Evolutionary conservation across 2,888 invertebrate genomes (phyloP).

Genomic region (Plagodis dolabraria): DNA sequence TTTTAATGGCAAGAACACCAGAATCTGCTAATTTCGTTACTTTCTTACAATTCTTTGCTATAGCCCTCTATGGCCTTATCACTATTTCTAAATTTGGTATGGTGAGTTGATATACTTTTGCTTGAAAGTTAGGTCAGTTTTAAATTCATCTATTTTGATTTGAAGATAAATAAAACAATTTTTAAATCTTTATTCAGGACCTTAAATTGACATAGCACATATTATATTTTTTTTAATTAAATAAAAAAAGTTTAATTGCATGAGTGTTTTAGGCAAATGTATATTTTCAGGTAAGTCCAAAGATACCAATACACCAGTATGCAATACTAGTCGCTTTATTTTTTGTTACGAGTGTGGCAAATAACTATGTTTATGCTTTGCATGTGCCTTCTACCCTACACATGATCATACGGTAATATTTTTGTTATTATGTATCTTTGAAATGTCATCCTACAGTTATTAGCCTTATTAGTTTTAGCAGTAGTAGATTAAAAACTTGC

Average conservation of each 20-base stretch:
- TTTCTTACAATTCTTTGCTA: slow-evolving; percentile 73
- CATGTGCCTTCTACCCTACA: slow-evolving; percentile 80
- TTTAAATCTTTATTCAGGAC: no score
- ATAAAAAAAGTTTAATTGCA: no score
- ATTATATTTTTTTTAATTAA: neutral
- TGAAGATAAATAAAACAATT: no score
- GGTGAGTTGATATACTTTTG: slow-evolving; percentile 54
- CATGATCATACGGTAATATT: slow-evolving; percentile 77
- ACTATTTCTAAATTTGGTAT: slow-evolving; percentile 61
- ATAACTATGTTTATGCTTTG: slow-evolving; percentile 79
- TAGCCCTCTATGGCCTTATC: slow-evolving; percentile 67
- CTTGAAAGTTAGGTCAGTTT: no score
- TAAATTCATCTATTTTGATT: no score
- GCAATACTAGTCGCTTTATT: slow-evolving; percentile 68
- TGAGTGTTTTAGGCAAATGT: slow-evolving; percentile 1
- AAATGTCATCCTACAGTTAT: neutral
- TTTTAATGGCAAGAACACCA: slow-evolving; percentile 67
- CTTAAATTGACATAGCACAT: no score
- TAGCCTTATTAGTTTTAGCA: no score
- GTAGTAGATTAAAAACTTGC: no score
- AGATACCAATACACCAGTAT: slow-evolving; percentile 73
- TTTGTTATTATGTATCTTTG: neutral
- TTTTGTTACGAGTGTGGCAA: slow-evolving; percentile 76
- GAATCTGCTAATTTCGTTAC: slow-evolving; percentile 72
- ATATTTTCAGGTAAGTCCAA: slow-evolving; percentile 70